Conservation (phyloP, 1,140 invertebrate genomes). For the Drosophila burlai region DNA sequence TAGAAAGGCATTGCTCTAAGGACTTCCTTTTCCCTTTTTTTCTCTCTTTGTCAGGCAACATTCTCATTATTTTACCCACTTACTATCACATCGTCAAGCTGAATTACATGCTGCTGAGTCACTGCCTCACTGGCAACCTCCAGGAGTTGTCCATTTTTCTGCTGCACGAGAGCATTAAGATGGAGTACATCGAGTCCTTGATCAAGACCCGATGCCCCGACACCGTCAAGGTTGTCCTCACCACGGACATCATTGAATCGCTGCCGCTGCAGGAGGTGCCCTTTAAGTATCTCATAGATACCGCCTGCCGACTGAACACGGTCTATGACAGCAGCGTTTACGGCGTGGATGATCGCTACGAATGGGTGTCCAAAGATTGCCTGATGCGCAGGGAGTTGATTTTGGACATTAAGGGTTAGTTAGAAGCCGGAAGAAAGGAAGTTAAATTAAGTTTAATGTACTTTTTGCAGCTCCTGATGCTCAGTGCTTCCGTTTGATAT, state of each 20-base stretch:
- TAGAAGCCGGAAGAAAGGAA: no score
- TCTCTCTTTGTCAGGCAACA: no score
- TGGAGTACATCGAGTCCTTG: conserved; percentile 46
- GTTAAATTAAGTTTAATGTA: background rate
- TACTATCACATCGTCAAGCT: conserved; percentile 75
- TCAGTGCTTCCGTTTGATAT: conserved; percentile 71
- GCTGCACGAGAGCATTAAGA: conserved; percentile 55
- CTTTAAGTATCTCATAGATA: conserved; percentile 73
- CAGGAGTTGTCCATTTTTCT: conserved; percentile 51
- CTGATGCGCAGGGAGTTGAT: conserved; percentile 39
- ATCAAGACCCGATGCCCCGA: conserved; percentile 13
- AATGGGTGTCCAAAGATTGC: conserved; percentile 69
- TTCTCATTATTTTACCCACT: conserved; percentile 70
- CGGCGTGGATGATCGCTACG: conserved; percentile 47
- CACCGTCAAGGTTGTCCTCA: conserved; percentile 56
- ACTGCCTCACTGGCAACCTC: conserved; percentile 62
- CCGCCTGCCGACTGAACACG: conserved; percentile 37
- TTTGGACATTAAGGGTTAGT: conserved; percentile 40
- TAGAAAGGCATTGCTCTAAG: conserved; percentile 2
- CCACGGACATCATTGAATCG: conserved; percentile 69
- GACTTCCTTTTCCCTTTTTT: background rate
- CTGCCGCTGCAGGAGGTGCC: conserved; percentile 40
- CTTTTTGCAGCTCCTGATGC: conserved; percentile 3
- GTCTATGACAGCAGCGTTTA: conserved; percentile 39
- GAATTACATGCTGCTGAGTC: conserved; percentile 68